phyloP scores from a whole-genome alignment of 2,113 vertebrate genomes.

The Dicerorhinus sumatrensis region DNA sequence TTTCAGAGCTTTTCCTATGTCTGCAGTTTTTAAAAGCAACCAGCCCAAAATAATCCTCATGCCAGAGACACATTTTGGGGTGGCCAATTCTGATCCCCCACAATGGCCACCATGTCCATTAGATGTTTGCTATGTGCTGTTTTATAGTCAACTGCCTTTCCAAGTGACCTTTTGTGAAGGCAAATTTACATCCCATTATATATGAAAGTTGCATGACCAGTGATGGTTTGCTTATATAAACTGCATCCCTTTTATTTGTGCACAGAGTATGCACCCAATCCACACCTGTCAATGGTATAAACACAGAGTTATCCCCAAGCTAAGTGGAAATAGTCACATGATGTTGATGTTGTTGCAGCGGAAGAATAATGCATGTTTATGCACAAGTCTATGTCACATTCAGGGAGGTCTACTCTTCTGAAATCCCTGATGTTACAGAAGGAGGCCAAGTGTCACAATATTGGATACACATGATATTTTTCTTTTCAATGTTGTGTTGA shows the following conservation, averaged over 20 bases:
- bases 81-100: no score
- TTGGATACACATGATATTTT: background rate
- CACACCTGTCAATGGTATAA: fast-evolving
- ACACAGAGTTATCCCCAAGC: background rate
- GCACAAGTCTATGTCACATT: background rate
- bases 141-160: background rate
- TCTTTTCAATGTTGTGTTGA: background rate
- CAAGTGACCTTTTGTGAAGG: background rate
- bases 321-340: fast-evolving
- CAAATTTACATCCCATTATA: fast-evolving
- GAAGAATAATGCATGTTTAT: fast-evolving
- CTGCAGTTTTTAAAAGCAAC: no score
- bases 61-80: no score
- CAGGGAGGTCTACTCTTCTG: background rate
- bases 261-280: fast-evolving
- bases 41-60: no score
- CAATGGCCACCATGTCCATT: background rate
- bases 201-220: background rate
- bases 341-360: background rate
- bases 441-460: background rate
- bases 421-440: background rate
- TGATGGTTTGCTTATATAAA: background rate
- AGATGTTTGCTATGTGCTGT: background rate
- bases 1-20: no score
- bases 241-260: background rate